Base-by-base conservation (phyloP, 1,140 invertebrate genomes). In the Aphaenogaster floridana region DNA sequence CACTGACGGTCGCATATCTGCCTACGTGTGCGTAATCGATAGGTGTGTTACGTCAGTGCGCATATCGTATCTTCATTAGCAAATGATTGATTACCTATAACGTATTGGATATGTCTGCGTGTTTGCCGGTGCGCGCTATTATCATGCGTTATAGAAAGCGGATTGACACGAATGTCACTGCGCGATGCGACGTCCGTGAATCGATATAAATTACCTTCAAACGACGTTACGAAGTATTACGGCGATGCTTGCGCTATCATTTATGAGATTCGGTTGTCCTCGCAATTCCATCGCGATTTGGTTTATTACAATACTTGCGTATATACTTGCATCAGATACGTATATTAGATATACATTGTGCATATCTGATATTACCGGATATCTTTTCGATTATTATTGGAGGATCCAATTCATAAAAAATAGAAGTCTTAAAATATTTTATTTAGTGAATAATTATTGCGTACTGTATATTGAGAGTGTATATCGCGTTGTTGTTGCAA, bases 11-110 rank as follows among this genome's bases (percentile, higher is more conserved):
- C 17, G 48, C 45, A 45, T 52, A 36, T 6, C n/a, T 42, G 17
- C 17, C 63, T 15, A 34, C 39, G 71, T 61, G 54, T 54, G 81
- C 45, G 68, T 86, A 87, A 76, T 61, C 63, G 69, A 52, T 87
- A 68, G 45, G 50, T 68, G 64, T 83, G 52, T 78, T 72, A 61
- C 42, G 81, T 74, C 36, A 86, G 74, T 78, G 81, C 81, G 54
- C 86, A 85, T 71, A 86, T 86, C 83, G 63, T 83, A 85, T 88
- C 84, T 71, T 86, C 87, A 79, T 86, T 88, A 88, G 74, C 69
- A 59, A 88, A 76, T 86, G 87, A 88, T 88, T 86, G 85, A 88
- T 88, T 85, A 86, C 48, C 80, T 84, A 84, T 74, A 84, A 84
- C 80, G 79, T 81, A 76, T 64, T 50, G 69, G 63, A 45, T 84